Base-by-base conservation (phyloP, 2,888 invertebrate species). In the Priocnemis perturbator region DNA sequence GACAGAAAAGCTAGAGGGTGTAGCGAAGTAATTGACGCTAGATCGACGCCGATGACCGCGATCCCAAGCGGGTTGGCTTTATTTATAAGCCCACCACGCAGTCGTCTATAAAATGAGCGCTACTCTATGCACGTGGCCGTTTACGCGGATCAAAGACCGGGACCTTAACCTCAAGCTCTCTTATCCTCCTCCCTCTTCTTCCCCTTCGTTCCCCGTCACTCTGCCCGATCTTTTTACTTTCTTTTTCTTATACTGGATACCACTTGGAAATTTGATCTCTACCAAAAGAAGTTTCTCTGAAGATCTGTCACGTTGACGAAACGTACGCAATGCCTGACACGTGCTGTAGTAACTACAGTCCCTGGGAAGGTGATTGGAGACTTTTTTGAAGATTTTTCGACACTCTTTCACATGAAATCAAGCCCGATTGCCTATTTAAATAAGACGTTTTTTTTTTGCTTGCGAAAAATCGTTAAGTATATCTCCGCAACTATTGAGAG, bases 81-180 rank as follows among this genome's bases (percentile, higher is more conserved):
- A 65, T 70, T 67, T 56, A 30, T 20, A 20, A 30, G 14, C 17
- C 30, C 53, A 53, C 15, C 45, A 53, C 45, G 17, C 53, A 15
- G 9, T 20, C 26, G 37, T 37, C 37, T 37, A 37, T 37, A 11
- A 37, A 37, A 37, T 37, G 37, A 9, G 30, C 37, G 23, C 30
- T 44, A 4, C 15, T 50, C 37, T 48, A 44, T 74, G 71, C 78
- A 75, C 74, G 71, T 78, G 77, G 75, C 69, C 37, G 37, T 37
- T 59, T 59, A 45, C 20, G n/a, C 30, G 60, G 69, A 73, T 78
- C 75, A 78, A 77, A 76, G 74, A 67, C 66, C 66, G 20, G 50
- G 60, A 68, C 64, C 64, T 64, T 61, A 64, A 76, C 71, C 55
- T 44, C 37, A 9, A 5, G 14, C 20, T 20, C 60, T 44, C 59